Base-by-base conservation (phyloP, 1,140 invertebrate species). In the Drosophila oshimai region DNA sequence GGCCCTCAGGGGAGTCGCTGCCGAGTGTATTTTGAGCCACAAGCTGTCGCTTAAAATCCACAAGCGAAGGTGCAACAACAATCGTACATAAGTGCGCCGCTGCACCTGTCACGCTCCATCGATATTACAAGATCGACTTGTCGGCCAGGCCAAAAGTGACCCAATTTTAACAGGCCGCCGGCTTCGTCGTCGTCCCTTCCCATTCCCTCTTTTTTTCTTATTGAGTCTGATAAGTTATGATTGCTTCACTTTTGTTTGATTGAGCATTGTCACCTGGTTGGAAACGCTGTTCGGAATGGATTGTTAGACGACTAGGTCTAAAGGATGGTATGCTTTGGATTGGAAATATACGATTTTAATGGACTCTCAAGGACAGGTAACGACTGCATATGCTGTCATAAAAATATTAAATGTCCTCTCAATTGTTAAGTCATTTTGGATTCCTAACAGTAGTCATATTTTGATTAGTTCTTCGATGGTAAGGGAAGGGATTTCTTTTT, bases 51-150 rank as follows among this genome's bases (percentile, higher is more conserved):
- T 69, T 44, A 67, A 54, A 67, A 67, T 60, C 42, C 62, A 50
- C 36, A 72, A 49, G 39, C 67, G 42, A 62, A 76, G 65, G 57
- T 76, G 49, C 73, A 42, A 47, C 58, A 71, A 53, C 61, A 67
- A 57, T 44, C 60, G 76, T 53, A 80, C 60, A 72, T 53, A 80
- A 80, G 60, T 75, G 72, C 57, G 45, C 64, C 42, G 18, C 80
- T 80, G 80, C 80, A 84, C 80, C 80, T 84, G 80, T 84, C 80
- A 80, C 49, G 75, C 57, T 75, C 78, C 69, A 83, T 83, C 76
- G 76, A 83, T 81, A 81, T 81, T 81, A 81, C 78, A 81, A 74
- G 61, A 46, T 44, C 74, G 53, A 29, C 55, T 49, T 42, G 37
- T 44, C 13, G 39, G 61, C 74, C 39, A 29, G 41, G 62, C 70